These are phyloP conservation scores for Brachymystax lenok DNA, from an alignment of 2,797 vertebrate species.

Conservation along the genomic window DNA sequence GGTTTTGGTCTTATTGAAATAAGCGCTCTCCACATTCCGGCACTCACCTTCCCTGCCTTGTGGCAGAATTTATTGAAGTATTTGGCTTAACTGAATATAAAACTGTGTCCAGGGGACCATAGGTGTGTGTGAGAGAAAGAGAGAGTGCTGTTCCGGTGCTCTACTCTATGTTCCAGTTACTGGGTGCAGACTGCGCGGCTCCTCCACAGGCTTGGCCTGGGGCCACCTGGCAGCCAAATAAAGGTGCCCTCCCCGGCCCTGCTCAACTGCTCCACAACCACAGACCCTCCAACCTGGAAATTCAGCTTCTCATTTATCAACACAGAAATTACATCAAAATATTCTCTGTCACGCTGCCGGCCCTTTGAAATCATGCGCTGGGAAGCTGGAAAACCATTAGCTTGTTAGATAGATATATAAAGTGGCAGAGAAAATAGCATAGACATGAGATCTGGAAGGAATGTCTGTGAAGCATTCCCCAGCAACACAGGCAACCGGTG, in stretches of 20 bases:
- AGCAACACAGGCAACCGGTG: slow-evolving; percentile 55
- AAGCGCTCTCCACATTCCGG: slow-evolving; percentile 15
- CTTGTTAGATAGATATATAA: slow-evolving; percentile 72
- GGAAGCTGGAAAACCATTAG: slow-evolving; percentile 71
- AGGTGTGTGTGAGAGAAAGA: slow-evolving; percentile 48
- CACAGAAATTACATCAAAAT: slow-evolving; percentile 76
- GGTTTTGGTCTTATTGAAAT: slow-evolving; percentile 15
- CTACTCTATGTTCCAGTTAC: slow-evolving; percentile 75
- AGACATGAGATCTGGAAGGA: slow-evolving; percentile 70
- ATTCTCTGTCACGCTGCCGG: slow-evolving; percentile 69
- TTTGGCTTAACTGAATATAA: slow-evolving; percentile 36
- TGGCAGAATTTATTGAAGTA: slow-evolving; percentile 33
- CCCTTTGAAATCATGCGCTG: slow-evolving; percentile 63
- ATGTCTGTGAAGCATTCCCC: slow-evolving; percentile 67
- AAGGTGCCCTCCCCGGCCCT: slow-evolving; percentile 82
- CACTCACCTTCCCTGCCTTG: slow-evolving; percentile 20
- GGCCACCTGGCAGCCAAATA: slow-evolving; percentile 83
- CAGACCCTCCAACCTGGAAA: slow-evolving; percentile 77
- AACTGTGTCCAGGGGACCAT: slow-evolving; percentile 31
- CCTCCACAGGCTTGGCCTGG: slow-evolving; percentile 75
- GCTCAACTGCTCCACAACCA: slow-evolving; percentile 72
- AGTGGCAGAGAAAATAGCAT: slow-evolving; percentile 70
- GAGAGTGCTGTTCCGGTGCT: slow-evolving; percentile 65
- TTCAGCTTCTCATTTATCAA: slow-evolving; percentile 82
- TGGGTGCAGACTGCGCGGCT: slow-evolving; percentile 81